These are phyloP conservation scores for Machimus rusticus DNA, from an alignment of 2,888 invertebrate genomes.

Conservation along the genomic window DNA sequence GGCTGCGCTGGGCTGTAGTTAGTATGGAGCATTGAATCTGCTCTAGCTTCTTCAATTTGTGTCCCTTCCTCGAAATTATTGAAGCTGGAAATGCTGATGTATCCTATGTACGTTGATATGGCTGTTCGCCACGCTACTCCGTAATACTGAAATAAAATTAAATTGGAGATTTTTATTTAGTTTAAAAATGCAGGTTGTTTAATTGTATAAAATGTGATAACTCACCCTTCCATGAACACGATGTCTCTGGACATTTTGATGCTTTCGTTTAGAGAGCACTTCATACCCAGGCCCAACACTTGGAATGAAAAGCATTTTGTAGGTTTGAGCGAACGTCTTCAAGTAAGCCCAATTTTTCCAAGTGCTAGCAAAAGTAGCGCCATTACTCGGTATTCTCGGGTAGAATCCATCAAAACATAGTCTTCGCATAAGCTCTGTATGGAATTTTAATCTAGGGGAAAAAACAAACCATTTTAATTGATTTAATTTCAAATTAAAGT, in stretches of 20 bases:
- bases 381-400: slow-evolving; percentile 72
- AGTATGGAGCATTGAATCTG: slow-evolving; percentile 62
- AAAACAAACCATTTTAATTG: not conserved
- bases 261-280: slow-evolving; percentile 67
- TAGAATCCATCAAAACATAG: slow-evolving; percentile 70
- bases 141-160: slow-evolving; percentile 65
- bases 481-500: not conserved
- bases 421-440: slow-evolving; percentile 65
- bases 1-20: slow-evolving; percentile 68
- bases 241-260: slow-evolving; percentile 59
- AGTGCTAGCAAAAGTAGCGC: slow-evolving; percentile 71
- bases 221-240: slow-evolving; percentile 61
- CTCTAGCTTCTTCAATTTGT: slow-evolving; percentile 72
- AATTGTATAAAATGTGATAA: not conserved
- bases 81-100: slow-evolving; percentile 74
- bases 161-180: not conserved
- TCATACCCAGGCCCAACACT: slow-evolving; percentile 75
- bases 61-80: slow-evolving; percentile 81
- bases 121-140: slow-evolving; percentile 70
- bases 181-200: not conserved
- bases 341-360: slow-evolving; percentile 69
- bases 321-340: slow-evolving; percentile 67
- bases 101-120: slow-evolving; percentile 65
- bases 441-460: slow-evolving; percentile 58
- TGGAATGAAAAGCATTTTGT: slow-evolving; percentile 71